Base-by-base conservation (phyloP, 2,797 vertebrate species). In the Glossophaga mutica region DNA sequence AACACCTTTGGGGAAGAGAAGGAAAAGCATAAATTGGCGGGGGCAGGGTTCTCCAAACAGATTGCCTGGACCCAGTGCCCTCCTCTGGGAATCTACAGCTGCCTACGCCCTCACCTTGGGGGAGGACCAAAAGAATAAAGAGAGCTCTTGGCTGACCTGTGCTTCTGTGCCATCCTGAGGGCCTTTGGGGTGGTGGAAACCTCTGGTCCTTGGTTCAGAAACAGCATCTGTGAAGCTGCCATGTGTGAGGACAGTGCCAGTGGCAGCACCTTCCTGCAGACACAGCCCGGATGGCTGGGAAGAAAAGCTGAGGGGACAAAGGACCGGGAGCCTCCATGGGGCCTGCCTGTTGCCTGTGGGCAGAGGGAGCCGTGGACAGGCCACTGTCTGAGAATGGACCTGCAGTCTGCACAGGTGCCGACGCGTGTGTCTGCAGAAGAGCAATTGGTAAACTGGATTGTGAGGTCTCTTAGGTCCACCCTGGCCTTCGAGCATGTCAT, bases 201-300 rank as follows among this genome's bases (percentile, higher is more conserved):
- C 42, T 87, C 94, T 44, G 37, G 90, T 78, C 73, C 84, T 21
- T 71, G 48, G 77, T 94, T 94, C 84, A 93, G 78, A 87, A 83
- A 89, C 37, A 52, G 59, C n/a, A 57, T 46, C 74, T 6, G 4
- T 39, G 83, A 90, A 89, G 91, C 95, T 97, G 95, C 95, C 86
- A 62, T 14, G 39, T 32, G 10, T 59, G 52, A 86, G 34, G 55
- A 26, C 34, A 7, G 24, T 59, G 67, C 94, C 68, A 29, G 5
- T 4, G n/a, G 78, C 0, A 16, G 59, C 70, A 32, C 50, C 65
- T 77, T 83, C 85, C 70, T 26, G 26, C 46, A 83, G 91, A 95
- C 82, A 71, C 57, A 46, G 46, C 55, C 73, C 62, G 19, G 44
- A 26, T 1, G 29, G 39, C 71, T n/a, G 9, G 24, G n/a, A n/a